These are phyloP conservation scores for Cydia pomonella DNA, from an alignment of 1,140 invertebrate genomes.

Conservation along the genomic window DNA sequence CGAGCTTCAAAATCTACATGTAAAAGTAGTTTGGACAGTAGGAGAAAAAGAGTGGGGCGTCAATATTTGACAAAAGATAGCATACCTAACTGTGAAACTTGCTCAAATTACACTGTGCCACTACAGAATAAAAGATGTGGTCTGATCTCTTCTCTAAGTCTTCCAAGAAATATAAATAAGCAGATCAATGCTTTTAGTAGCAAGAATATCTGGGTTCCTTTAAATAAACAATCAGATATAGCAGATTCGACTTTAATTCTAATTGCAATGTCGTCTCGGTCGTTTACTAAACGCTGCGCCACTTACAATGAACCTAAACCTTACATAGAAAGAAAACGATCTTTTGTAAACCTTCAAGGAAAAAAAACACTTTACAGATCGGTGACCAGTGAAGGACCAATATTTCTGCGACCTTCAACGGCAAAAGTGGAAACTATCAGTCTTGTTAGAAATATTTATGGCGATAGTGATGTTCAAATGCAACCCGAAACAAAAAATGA, in stretches of 20 bases:
- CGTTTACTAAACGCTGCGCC: slow-evolving; percentile 49
- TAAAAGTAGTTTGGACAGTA: slow-evolving; percentile 33
- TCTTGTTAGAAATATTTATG: slow-evolving; percentile 6
- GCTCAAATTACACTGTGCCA: slow-evolving; percentile 46
- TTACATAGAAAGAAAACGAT: neutral
- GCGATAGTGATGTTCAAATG: neutral
- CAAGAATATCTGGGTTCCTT: slow-evolving; percentile 40
- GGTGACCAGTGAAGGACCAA: neutral
- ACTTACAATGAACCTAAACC: slow-evolving; percentile 37
- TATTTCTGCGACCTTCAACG: neutral
- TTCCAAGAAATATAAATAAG: slow-evolving; percentile 53
- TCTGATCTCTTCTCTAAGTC: slow-evolving; percentile 64
- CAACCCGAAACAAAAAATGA: slow-evolving; percentile 33
- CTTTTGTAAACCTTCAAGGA: neutral
- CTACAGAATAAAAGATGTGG: slow-evolving; percentile 47
- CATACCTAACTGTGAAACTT: slow-evolving; percentile 38
- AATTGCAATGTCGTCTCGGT: slow-evolving; percentile 48
- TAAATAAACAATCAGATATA: slow-evolving; percentile 43
- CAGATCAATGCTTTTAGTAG: neutral
- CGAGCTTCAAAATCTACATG: neutral
- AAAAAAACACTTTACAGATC: neutral
- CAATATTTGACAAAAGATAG: slow-evolving; percentile 27
- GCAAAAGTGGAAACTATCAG: neutral
- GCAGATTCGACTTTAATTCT: neutral
- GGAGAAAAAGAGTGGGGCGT: slow-evolving; percentile 35